Conservation (phyloP, 1,140 invertebrate genomes). For the Parasteatoda tepidariorum region DNA sequence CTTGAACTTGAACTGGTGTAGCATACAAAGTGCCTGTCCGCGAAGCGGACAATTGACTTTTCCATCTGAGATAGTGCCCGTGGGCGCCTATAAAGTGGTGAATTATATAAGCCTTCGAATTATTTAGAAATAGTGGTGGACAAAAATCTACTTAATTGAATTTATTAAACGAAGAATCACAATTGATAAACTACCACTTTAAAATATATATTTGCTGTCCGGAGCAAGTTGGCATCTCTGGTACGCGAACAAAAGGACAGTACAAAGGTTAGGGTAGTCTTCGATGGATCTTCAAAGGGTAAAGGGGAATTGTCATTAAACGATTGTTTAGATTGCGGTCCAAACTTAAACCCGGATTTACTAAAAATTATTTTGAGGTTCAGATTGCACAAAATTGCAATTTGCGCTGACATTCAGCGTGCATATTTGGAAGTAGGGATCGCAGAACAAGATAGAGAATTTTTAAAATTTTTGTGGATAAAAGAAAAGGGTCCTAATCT, state of each 20-base stretch:
- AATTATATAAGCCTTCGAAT: too few relatives aligned
- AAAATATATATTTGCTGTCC: too few relatives aligned
- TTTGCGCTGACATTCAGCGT: neutral
- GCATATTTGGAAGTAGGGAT: neutral
- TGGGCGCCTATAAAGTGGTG: too few relatives aligned
- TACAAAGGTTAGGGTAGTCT: neutral
- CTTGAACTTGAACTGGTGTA: too few relatives aligned
- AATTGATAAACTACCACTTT: too few relatives aligned
- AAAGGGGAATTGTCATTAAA: neutral
- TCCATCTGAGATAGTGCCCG: too few relatives aligned
- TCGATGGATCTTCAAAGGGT: neutral
- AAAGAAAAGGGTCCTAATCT: neutral
- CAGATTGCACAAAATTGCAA: neutral
- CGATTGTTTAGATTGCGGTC: neutral
- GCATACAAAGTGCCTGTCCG: too few relatives aligned
- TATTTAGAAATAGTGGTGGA: too few relatives aligned
- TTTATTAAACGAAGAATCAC: too few relatives aligned
- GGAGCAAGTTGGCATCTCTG: too few relatives aligned
- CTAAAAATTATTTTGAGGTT: neutral
- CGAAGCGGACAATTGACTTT: too few relatives aligned
- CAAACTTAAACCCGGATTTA: neutral
- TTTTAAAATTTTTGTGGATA: conserved; percentile 16
- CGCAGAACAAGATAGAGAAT: neutral
- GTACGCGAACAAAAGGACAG: neutral
- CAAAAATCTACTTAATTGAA: too few relatives aligned